A percentile compares a stretch with the other conserved stretches of the same genome.
Evolutionary conservation across 2,888 invertebrate genomes (phyloP).

Genomic region (Cantharis flavilabris): DNA sequence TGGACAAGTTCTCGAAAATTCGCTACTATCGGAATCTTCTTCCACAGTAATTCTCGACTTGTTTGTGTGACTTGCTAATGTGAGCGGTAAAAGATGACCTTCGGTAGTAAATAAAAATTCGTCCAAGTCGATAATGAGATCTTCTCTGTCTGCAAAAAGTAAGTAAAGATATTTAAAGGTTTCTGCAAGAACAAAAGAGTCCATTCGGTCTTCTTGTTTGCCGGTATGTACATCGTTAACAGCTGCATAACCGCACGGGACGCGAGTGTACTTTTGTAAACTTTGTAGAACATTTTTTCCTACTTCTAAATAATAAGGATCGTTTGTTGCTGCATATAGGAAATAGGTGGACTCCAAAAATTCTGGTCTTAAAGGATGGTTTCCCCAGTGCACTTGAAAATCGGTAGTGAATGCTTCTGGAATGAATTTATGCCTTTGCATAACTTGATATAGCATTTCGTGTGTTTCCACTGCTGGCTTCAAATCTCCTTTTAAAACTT

Average conservation of each 20-base stretch:
- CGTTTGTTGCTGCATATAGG: conserved; percentile 91
- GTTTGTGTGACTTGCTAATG: conserved; percentile 70
- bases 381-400: conserved; percentile 97
- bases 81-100: conserved; percentile 92
- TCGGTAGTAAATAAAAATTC: conserved; percentile 92
- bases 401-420: conserved; percentile 99
- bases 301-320: conserved; percentile 92
- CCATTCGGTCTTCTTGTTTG: conserved; percentile 92
- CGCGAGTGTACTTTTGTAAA: conserved; percentile 86
- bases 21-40: conserved; percentile 64
- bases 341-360: conserved; percentile 98
- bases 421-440: conserved; percentile 96
- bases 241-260: conserved; percentile 96
- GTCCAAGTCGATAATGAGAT: conserved; percentile 80
- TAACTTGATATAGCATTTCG: conserved; percentile 98
- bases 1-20: conserved; percentile 74
- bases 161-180: conserved; percentile 97
- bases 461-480: conserved; percentile 98
- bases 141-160: conserved; percentile 86
- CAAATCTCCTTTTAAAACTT: conserved; percentile 81
- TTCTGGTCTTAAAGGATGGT: conserved; percentile 95
- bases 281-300: conserved; percentile 88
- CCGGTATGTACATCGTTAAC: conserved; percentile 88
- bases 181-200: conserved; percentile 96
- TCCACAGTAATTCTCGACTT: conserved; percentile 57